Evolutionary conservation across 2,888 invertebrate genomes (phyloP), one percentile per base, ranked within the genome.

Genomic region (Enchytraeus crypticus): DNA sequence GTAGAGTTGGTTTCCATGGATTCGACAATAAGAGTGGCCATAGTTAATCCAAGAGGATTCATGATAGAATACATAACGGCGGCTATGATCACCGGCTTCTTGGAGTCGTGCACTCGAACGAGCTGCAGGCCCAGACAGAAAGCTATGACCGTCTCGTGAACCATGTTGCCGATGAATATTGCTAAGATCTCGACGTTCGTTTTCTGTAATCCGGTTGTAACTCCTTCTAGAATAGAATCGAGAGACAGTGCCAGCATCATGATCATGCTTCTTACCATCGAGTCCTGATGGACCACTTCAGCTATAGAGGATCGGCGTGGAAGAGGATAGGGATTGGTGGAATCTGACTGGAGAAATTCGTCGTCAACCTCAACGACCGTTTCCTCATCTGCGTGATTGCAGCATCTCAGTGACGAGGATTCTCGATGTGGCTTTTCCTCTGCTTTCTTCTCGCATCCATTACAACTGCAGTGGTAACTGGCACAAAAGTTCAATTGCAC

Each of bases 111-210:
- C 26, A 49, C 54, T 26, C 63, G 60, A 3, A 56, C 51, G 2
- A 65, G 60, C 53, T 65, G 63, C 11, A 66, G 59, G 23, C 66
- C 66, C 2, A 66, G 60, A 27, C 62, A 59, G 51, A 66, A 66
- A 27, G 63, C 63, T 2, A 66, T 63, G n/a, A 65, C 57, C 1
- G 63, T 46, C 33, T 66, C 65, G 51, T 66, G 66, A 14, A 60
- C 56, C 3, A 64, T 43, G 38, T 66, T 63, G 51, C 65, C 66
- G 5, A 64, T 33, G 29, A 66, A 59, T 29, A 66, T 59, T 3
- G 58, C 54, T 58, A 57, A 61, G 23, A 66, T 64, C 33, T 60
- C 62, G 18, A 43, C 34, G n/a, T 46, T 53, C 1, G 62, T 60
- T 26, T 27, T 47, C 57, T 64, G 61, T 32, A 66, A 51, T 11